Evolutionary conservation across 2,888 invertebrate species (phyloP).

Genomic region (Acrobasis repandana): DNA sequence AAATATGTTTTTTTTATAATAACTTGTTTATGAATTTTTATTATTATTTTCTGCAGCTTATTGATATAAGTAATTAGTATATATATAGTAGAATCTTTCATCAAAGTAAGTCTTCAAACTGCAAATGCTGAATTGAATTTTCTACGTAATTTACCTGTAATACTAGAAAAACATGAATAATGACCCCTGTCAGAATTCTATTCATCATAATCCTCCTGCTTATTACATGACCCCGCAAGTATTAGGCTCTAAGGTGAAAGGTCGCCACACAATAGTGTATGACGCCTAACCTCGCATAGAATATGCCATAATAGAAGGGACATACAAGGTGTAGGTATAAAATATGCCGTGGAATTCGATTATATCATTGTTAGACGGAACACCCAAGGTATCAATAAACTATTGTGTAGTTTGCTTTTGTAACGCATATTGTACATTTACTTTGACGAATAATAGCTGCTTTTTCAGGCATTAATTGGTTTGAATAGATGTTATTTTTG

Average conservation of each 20-base stretch:
- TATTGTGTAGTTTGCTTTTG: constrained; percentile 14
- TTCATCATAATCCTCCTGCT: constrained; percentile 1
- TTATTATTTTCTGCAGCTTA: too few species aligned
- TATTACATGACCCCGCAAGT: constrained; percentile 3
- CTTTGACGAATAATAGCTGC: too few species aligned
- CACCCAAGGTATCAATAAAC: constrained; percentile 13
- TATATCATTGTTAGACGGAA: constrained; percentile 11
- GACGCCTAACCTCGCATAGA: constrained; percentile 15
- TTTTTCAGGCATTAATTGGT: too few species aligned
- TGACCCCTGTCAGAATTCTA: background rate
- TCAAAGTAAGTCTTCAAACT: too few species aligned
- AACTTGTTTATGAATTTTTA: too few species aligned
- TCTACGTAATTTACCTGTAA: background rate
- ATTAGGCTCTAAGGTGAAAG: constrained; percentile 21
- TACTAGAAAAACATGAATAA: background rate
- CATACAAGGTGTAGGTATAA: constrained; percentile 6
- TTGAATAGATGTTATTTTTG: too few species aligned
- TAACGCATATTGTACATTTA: background rate
- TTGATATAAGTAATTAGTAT: too few species aligned
- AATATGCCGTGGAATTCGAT: constrained; percentile 22
- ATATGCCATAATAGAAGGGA: constrained; percentile 20
- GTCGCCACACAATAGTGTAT: constrained; percentile 19
- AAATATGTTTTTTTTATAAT: too few species aligned
- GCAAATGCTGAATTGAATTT: too few species aligned
- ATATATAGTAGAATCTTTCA: too few species aligned